Evolutionary conservation across 2,888 invertebrate species (phyloP).

Genomic region (Ennomos fuscantarius): DNA sequence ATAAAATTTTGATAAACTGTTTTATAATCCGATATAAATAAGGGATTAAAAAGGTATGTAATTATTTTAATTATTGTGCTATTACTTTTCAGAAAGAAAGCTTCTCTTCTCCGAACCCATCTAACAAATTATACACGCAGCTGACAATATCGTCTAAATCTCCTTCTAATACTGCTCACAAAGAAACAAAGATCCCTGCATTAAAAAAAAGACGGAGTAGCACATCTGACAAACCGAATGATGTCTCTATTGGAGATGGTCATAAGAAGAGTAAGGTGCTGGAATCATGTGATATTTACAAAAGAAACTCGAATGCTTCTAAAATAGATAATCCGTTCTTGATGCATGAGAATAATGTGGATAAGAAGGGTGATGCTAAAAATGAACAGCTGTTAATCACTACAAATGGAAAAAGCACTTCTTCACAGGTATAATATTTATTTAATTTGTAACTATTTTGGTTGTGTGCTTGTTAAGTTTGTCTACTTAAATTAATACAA

Average conservation of each 20-base stretch:
- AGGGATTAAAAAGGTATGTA: too few relatives aligned
- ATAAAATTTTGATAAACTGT: too few relatives aligned
- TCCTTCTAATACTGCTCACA: conserved; percentile 60
- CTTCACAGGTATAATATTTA: conserved; percentile 57
- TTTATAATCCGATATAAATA: too few relatives aligned
- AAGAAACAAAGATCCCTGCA: conserved; percentile 71
- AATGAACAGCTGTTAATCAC: conserved; percentile 56
- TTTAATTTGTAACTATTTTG: background rate
- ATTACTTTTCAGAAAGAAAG: conserved; percentile 68
- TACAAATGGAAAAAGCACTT: conserved; percentile 70
- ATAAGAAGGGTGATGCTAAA: conserved; percentile 69
- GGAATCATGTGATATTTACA: conserved; percentile 73
- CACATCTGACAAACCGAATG: conserved; percentile 78
- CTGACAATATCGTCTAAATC: conserved; percentile 77
- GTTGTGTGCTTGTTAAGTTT: too few relatives aligned
- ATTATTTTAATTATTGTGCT: too few relatives aligned
- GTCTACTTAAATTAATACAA: too few relatives aligned
- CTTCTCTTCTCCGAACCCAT: conserved; percentile 67
- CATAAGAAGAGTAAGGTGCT: conserved; percentile 70
- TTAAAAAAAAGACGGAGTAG: conserved; percentile 78
- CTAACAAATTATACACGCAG: conserved; percentile 78
- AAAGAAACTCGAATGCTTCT: conserved; percentile 60
- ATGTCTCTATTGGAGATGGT: conserved; percentile 63
- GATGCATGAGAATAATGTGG: conserved; percentile 65
- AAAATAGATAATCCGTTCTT: conserved; percentile 63